Evolutionary conservation across 2,113 vertebrate genomes (phyloP), one percentile per base, ranked within the genome.

Genomic region (Chitala chitala): DNA sequence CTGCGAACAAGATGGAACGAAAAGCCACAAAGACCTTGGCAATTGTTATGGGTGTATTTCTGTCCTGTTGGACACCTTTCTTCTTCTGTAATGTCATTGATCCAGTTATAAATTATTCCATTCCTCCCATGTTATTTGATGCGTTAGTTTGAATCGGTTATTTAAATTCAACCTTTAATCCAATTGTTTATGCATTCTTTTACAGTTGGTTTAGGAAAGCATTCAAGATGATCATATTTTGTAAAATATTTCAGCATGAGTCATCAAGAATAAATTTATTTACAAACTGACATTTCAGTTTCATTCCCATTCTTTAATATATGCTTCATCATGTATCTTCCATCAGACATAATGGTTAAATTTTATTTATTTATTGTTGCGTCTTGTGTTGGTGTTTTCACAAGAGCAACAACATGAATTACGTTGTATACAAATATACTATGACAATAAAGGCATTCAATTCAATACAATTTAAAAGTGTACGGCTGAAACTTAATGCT

Each of bases 131-230:
- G n/a, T 56, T 72, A 24, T 48, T 63, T 33, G 89, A 92, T 73
- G 76, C 74, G 36, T 71, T 92, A 73, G 81, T 87, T 75, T 92
- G 92, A 91, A 88, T 91, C 76, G 92, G 90, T 55, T 93, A 93
- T 69, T 84, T 93, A 76, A 93, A 93, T 80, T 93, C 91, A 48
- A 85, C 85, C 9, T 84, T 92, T 48, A 93, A 93, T 71, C 91
- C 92, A 69, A 79, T 92, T 72, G 78, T 93, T 79, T 93, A 93
- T 71, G 89, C 90, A 1, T 93, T 91, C 83, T 92, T 92, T 84
- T 91, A 92, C 64, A 79, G 76, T 4, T 91, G 90, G 89, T 93
- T 93, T 83, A 88, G 87, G 74, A 90, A 46, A 74, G 92, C 92
- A 31, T 53, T 92, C 71, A 91, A 85, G 74, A 81, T 90, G 24